These are phyloP conservation scores for Picathartes gymnocephalus DNA, from an alignment of 2,113 vertebrate genomes.

Conservation along the genomic window DNA sequence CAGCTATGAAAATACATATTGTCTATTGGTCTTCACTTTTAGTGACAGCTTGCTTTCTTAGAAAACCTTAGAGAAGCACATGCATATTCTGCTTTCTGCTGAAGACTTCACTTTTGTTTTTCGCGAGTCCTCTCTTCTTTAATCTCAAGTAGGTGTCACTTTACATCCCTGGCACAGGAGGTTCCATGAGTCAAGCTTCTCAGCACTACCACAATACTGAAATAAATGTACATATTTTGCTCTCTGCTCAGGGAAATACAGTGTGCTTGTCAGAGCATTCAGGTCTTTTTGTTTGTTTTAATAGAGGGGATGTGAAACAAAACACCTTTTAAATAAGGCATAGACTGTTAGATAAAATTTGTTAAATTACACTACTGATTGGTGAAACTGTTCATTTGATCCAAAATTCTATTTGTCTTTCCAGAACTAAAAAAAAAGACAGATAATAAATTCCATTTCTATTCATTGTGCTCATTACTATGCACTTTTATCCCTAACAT, in stretches of 20 bases:
- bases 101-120: background rate
- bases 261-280: background rate
- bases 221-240: background rate
- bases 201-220: background rate
- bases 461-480: background rate
- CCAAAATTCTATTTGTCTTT: background rate
- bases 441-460: background rate
- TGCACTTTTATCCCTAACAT: conserved; percentile 2
- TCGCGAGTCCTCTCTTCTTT: background rate
- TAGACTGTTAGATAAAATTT: background rate
- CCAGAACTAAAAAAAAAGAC: background rate
- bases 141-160: background rate
- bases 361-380: background rate
- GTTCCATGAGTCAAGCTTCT: background rate
- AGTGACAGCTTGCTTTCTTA: background rate
- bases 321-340: background rate
- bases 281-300: background rate
- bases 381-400: background rate
- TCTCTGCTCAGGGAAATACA: background rate
- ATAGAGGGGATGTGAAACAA: background rate
- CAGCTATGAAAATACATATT: background rate
- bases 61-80: background rate
- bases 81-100: background rate
- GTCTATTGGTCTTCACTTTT: background rate
- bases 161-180: background rate